Base-by-base conservation (phyloP, 2,113 vertebrate genomes). In the Neomonachus schauinslandi region DNA sequence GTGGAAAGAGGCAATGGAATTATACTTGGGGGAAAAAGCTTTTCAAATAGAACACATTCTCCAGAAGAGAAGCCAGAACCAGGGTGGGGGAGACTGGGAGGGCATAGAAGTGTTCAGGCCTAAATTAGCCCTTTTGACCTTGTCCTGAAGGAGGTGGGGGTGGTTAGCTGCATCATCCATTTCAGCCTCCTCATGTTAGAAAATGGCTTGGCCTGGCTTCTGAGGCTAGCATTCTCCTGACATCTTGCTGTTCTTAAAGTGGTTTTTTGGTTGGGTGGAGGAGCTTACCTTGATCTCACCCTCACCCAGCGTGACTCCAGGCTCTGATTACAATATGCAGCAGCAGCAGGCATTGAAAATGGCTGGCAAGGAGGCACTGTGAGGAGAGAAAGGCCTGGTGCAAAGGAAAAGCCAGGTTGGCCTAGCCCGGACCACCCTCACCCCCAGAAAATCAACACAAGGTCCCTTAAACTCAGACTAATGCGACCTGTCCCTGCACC, bases 1-100 rank as follows among this genome's bases (percentile, higher is more conserved):
- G 55, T 94, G 59, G 61, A 98, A 94, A 89, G 84, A 94, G 42
- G 74, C 83, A 84, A 61, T 95, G 69, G 81, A 95, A 94, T 97
- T 95, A 81, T 36, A 88, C 49, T 93, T 65, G 13, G 21, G 55
- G 74, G 53, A 13, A 53, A 63, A 63, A 33, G 76, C 39, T 91
- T 96, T 96, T 97, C 94, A 96, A 55, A 87, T 71, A 31, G 97
- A 96, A 94, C 26, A 19, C 13, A 74, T 79, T 21, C 55, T 86
- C 55, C 67, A 22, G 36, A 74, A 92, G 39, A 80, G 85, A 96
- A 89, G 51, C 94, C 53, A 79, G 91, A 91, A 51, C 51, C 61
- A 53, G 65, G 22, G 14, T 33, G 0, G 19, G 28, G 18, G 46
- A 91, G 39, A 15, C 10, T 36, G 36, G 71, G 42, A 39, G 42